Base-by-base conservation (phyloP, 64 coral and sea anemone genomes). In the Platygyra sinensis region DNA sequence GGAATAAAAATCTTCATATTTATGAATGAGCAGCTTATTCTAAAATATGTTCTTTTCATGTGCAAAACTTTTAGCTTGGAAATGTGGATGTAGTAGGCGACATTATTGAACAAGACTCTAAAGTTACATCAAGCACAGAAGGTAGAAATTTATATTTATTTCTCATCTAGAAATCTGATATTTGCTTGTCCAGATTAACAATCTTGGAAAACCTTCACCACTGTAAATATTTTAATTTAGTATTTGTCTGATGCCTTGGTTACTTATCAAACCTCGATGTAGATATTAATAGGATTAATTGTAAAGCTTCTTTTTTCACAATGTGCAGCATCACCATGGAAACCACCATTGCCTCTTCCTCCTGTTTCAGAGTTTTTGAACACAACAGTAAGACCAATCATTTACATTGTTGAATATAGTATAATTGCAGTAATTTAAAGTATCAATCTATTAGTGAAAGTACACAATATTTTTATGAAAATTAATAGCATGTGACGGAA, bases 101-200 rank as follows among this genome's bases (percentile, higher is more conserved):
- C 15, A 18, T 67, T 46, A 84, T 84, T 71, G 81, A 84, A 71
- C 81, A 84, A 71, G 81, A 84, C 63, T 84, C 81, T 19, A 84
- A 71, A 69, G 81, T 84, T 49, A 71, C 81, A 28, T 84, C 81
- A 71, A 84, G 81, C 15, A 84, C 81, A 84, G 81, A 84, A 69
- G 81, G 81, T 84, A 69, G 49, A n/a, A 83, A 57, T 27, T 17
- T 8, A 9, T 2, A 25, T 49, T 22, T 46, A 1, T 49, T 8
- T 1, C 3, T 46, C 20, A 75, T 75, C 15, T 15, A 17, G 14
- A 39, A 75, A 20, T 64, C 5, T 20, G 22, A 64, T 67, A 4
- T 9, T n/a, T n/a, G 20, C 17, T n/a, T n/a, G 8, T 24, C n/a
- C 24, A 67, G 20, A 9, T 6, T 25, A 24, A 67, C 18, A 67